Evolutionary conservation across 1,140 invertebrate genomes (phyloP), one percentile per base, ranked within the genome.

Genomic region (Drosophila pseudoobscura): DNA sequence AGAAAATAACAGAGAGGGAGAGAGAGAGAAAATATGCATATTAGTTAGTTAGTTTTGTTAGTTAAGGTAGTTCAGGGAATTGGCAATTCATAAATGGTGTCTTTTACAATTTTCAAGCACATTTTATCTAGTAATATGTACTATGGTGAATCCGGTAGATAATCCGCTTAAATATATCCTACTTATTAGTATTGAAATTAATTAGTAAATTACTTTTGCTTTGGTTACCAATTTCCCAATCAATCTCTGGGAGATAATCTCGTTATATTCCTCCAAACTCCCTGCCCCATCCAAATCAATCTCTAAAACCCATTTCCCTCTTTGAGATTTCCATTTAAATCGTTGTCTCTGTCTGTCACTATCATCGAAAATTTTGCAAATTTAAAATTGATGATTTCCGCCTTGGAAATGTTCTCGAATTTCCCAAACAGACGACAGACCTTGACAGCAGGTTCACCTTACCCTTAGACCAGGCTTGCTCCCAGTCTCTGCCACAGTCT

Each of bases 401-500:
- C 65, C 62, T 68, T 55, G 54, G 44, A 66, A 20, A 45, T 58
- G 41, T 75, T 60, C 56, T 53, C 49, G 41, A 78, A 69, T 78
- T 68, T 78, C 58, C 55, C 51, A 46, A 26, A 53, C 54, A 46
- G 41, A 20, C 22, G 11, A 26, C 43, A n/a, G 29, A 55, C 70
- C 64, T 74, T 79, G 77, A 44, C 51, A 47, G 35, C 45, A 56
- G 35, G 41, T 35, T 54, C 49, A 56, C 53, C 53, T 70, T 39
- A 39, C 35, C 35, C 35, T 39, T 39, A 5, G 13, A 39, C 35
- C 9, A 11, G 11, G 11, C 35, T 39, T 9, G 11, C 9, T 0
- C 11, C 2, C 35, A 4, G 35, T 11, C 9, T 39, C 35, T 11
- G 35, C 11, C 35, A 39, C 35, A 11, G 35, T 9, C 35, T 13